Evolutionary conservation across 2,113 vertebrate species (phyloP).

Genomic region (Atrichornis clamosus): DNA sequence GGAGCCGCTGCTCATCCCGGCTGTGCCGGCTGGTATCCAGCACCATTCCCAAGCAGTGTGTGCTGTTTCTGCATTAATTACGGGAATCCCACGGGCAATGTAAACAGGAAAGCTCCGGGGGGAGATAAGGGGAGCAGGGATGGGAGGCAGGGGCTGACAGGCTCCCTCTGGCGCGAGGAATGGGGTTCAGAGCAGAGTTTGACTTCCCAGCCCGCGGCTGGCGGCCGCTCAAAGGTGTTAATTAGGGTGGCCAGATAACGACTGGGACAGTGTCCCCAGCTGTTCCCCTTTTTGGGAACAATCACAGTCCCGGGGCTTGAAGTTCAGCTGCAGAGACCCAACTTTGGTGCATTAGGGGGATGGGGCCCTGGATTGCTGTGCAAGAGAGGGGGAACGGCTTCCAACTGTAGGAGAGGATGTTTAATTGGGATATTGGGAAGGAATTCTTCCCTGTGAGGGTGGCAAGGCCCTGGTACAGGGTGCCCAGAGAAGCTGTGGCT

Average conservation of each 20-base stretch:
- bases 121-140: constrained; percentile 62
- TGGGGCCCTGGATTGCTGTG: accelerated
- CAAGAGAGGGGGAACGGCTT: neutral
- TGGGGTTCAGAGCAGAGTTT: neutral
- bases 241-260: neutral
- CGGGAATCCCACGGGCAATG: constrained; percentile 64
- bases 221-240: constrained; percentile 49
- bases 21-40: neutral
- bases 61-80: constrained; percentile 58
- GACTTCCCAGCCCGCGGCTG: constrained; percentile 1
- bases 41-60: neutral
- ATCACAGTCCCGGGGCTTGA: neutral
- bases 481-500: neutral
- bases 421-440: accelerated
- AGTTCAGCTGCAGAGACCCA: neutral
- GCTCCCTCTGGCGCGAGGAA: neutral
- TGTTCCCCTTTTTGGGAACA: neutral
- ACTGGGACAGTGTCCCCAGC: neutral
- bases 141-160: neutral
- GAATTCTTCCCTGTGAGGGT: neutral
- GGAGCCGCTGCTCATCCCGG: neutral
- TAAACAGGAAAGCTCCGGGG: constrained; percentile 75
- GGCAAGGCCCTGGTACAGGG: neutral
- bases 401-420: neutral
- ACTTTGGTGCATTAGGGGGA: neutral